These are phyloP conservation scores for Halcyon chelicuti DNA, from an alignment of 2,797 vertebrate species.

Conservation along the genomic window DNA sequence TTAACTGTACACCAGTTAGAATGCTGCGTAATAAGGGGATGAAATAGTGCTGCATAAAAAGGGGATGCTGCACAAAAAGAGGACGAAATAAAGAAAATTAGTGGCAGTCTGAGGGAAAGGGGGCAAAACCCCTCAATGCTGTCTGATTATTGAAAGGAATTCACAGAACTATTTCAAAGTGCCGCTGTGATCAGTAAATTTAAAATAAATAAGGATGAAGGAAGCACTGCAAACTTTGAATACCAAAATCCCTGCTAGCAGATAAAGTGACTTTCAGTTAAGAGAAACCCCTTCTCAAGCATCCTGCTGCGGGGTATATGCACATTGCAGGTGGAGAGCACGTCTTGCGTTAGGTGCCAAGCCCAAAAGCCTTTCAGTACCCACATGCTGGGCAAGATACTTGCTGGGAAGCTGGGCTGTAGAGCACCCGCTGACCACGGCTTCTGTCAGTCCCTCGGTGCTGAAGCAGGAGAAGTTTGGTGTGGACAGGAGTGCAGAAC, in stretches of 20 bases:
- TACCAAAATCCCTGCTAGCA: background rate
- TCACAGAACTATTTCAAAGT: background rate
- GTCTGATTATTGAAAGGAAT: background rate
- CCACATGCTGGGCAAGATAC: accelerated
- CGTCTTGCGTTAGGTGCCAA: background rate
- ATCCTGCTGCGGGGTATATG: background rate
- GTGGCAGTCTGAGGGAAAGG: background rate
- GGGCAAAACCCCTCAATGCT: background rate
- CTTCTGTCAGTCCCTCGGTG: background rate
- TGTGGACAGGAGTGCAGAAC: background rate
- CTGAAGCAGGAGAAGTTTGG: background rate
- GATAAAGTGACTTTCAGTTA: background rate
- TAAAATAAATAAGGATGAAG: background rate
- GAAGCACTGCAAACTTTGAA: background rate
- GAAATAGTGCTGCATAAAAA: background rate
- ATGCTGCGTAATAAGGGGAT: background rate
- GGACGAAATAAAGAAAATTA: background rate
- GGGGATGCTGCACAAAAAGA: background rate
- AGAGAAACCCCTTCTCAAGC: background rate
- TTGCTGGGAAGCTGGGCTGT: background rate
- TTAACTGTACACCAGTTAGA: background rate
- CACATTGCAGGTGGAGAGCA: background rate
- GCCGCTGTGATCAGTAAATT: background rate
- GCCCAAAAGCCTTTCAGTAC: background rate
- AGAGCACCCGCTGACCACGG: background rate